These are phyloP conservation scores for Eubasilissa regina DNA, from an alignment of 1,140 invertebrate species.

Conservation along the genomic window DNA sequence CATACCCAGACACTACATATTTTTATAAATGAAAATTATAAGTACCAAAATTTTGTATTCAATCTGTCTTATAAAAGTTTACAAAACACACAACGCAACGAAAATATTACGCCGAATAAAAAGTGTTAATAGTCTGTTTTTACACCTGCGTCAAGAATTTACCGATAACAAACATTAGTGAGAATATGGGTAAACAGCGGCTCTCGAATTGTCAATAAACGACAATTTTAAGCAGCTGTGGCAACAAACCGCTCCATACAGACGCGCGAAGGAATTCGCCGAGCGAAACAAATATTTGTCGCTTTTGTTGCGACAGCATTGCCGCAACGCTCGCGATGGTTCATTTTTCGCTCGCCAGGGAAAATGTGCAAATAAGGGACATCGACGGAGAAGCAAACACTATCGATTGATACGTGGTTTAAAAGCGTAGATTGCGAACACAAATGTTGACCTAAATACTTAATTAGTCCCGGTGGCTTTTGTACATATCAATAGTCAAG, in stretches of 20 bases:
- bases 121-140: neutral
- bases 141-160: neutral
- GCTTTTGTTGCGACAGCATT: neutral
- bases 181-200: neutral
- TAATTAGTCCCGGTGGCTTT: too few species aligned
- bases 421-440: neutral
- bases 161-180: neutral
- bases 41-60: too few species aligned
- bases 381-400: neutral
- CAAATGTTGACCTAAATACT: too few species aligned
- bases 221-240: neutral
- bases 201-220: neutral
- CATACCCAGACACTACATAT: too few species aligned
- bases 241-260: too few species aligned
- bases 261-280: too few species aligned
- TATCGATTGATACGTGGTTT: neutral
- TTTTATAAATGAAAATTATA: too few species aligned
- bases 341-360: neutral
- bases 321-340: neutral
- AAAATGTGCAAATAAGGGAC: neutral
- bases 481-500: too few species aligned
- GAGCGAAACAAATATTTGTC: neutral
- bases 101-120: neutral
- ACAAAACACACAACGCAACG: neutral
- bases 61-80: too few species aligned